Conservation (phyloP, 2,113 vertebrate genomes). For the Thalassarche chlororhynchos region DNA sequence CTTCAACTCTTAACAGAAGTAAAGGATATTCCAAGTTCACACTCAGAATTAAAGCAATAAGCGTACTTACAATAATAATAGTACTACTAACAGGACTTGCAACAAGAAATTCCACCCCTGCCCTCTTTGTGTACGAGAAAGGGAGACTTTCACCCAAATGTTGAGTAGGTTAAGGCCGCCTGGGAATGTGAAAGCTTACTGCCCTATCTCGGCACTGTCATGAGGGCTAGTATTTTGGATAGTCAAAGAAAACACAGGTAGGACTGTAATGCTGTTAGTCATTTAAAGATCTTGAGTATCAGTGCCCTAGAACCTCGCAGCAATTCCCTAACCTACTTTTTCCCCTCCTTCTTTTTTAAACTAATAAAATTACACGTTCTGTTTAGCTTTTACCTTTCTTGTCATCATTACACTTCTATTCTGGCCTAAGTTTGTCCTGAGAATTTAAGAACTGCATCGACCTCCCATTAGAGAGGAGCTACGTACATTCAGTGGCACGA, state of each 20-base stretch:
- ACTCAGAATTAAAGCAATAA: background rate
- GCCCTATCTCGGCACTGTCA: background rate
- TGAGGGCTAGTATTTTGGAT: fast-evolving
- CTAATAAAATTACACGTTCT: background rate
- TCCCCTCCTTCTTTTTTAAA: background rate
- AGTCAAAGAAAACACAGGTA: background rate
- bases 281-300: background rate
- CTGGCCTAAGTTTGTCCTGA: background rate
- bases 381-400: background rate
- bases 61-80: fast-evolving
- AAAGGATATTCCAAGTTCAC: background rate
- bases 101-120: background rate
- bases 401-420: background rate
- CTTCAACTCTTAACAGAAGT: background rate
- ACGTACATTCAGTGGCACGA: fast-evolving
- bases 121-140: background rate
- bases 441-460: background rate
- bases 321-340: background rate
- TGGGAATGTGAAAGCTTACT: fast-evolving
- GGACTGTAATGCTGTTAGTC: background rate
- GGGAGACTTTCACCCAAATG: background rate
- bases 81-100: background rate
- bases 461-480: too few species aligned
- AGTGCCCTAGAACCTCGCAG: background rate
- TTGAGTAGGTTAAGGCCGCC: fast-evolving